phyloP scores from a whole-genome alignment of 1,140 invertebrate genomes.

The Nautilus pompilius region DNA sequence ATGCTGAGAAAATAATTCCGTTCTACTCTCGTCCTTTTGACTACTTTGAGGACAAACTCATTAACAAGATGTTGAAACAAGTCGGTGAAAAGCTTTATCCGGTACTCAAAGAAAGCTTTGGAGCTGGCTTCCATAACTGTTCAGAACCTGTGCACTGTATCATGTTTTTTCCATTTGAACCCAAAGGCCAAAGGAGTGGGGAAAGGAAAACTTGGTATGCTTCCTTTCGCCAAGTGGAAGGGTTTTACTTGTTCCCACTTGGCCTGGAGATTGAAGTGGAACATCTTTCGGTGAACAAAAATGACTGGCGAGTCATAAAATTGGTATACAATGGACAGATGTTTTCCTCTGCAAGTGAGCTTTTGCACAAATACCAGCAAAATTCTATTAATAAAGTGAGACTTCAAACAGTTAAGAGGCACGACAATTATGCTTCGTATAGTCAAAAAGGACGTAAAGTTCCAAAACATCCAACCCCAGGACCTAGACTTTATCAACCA shows the following conservation, averaged over 20 bases:
- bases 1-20: slow-evolving; percentile 32
- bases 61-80: slow-evolving; percentile 25
- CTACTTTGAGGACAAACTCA: slow-evolving; percentile 28
- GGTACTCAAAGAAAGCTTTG: slow-evolving; percentile 37
- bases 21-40: slow-evolving; percentile 37
- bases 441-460: slow-evolving; percentile 19
- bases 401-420: slow-evolving; percentile 1
- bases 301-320: slow-evolving; percentile 31
- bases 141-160: slow-evolving; percentile 29
- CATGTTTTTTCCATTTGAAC: slow-evolving; percentile 32
- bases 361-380: slow-evolving; percentile 25
- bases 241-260: slow-evolving; percentile 38
- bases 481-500: slow-evolving; percentile 37
- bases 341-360: slow-evolving; percentile 31
- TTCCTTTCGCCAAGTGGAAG: slow-evolving; percentile 39
- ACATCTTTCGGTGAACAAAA: slow-evolving; percentile 26
- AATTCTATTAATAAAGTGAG: slow-evolving; percentile 22
- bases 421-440: slow-evolving; percentile 34
- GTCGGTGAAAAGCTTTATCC: slow-evolving; percentile 25
- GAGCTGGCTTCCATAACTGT: slow-evolving; percentile 42
- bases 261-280: slow-evolving; percentile 42
- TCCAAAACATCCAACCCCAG: slow-evolving; percentile 23
- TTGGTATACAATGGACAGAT: slow-evolving; percentile 41
- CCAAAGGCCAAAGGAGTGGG: slow-evolving; percentile 28
- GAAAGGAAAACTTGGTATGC: slow-evolving; percentile 40